Evolutionary conservation across 2,888 invertebrate genomes (phyloP).

Genomic region (Drosophila neonasuta): DNA sequence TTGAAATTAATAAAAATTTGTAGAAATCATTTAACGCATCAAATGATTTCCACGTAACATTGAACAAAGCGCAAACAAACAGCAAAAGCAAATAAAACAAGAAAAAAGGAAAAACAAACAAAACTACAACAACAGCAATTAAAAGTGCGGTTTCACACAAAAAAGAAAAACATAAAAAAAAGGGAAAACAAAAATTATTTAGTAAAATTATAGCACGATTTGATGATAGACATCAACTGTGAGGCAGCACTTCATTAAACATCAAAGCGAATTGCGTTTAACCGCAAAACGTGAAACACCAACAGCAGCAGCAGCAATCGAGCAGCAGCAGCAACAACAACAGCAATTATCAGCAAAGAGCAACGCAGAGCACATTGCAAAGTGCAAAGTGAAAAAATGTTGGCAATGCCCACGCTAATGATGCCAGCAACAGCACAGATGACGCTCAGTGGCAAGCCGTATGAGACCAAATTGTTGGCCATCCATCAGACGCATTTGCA

Average conservation of each 20-base stretch:
- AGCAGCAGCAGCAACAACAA: slow-evolving; percentile 49
- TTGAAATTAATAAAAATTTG: slow-evolving; percentile 68
- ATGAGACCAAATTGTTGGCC: slow-evolving; percentile 82
- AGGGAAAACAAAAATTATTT: slow-evolving; percentile 54
- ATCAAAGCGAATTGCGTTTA: slow-evolving; percentile 72
- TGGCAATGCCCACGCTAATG: slow-evolving; percentile 83
- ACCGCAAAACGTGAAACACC: slow-evolving; percentile 72
- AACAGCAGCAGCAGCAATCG: slow-evolving; percentile 45
- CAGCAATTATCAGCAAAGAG: slow-evolving; percentile 32
- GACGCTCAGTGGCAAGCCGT: slow-evolving; percentile 82
- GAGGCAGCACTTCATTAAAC: slow-evolving; percentile 76
- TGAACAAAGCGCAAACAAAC: slow-evolving; percentile 46
- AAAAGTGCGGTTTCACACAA: slow-evolving; percentile 68
- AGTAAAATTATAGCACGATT: slow-evolving; percentile 69
- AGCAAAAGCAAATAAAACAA: slow-evolving; percentile 1
- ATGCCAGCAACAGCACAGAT: slow-evolving; percentile 83
- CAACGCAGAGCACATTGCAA: slow-evolving; percentile 46
- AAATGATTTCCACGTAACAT: slow-evolving; percentile 60
- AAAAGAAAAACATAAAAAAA: slow-evolving; percentile 19
- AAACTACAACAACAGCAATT: slow-evolving; percentile 55
- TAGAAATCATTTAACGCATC: slow-evolving; percentile 70
- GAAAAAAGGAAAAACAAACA: slow-evolving; percentile 18
- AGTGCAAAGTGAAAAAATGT: slow-evolving; percentile 73
- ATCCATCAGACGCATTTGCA: slow-evolving; percentile 82
- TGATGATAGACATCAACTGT: slow-evolving; percentile 66